Evolutionary conservation across 2,113 vertebrate species (phyloP), one percentile per base, ranked within the genome.

Genomic region (Pangasianodon gigas): DNA sequence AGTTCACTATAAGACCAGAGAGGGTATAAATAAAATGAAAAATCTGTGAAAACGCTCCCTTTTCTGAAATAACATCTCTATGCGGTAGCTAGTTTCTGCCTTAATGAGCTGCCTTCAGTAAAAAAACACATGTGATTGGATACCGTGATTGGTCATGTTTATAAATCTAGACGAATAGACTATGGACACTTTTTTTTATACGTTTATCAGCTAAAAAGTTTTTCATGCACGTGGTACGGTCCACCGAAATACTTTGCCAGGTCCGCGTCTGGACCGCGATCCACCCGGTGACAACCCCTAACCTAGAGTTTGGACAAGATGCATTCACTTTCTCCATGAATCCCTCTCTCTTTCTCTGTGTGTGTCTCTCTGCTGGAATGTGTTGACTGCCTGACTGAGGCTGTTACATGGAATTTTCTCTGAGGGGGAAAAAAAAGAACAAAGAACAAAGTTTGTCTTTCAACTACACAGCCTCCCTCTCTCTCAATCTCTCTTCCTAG

Each of bases 401-500:
- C 85, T 93, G 91, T 67, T 77, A 91, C 84, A 92, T 32, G 80
- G 84, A 88, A 88, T 90, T 74, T 93, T 92, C 92, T 92, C 92
- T 89, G 87, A 86, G 79, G 90, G 67, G 69, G 19, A 87, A 91
- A 90, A 92, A 92, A 92, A 84, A 93, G 94, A 93, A 94, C 91
- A 93, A 94, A 93, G 94, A 95, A 95, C 95, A 95, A 94, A 93
- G 93, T 93, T 94, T 94, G 95, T 93, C 94, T 95, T 93, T 92
- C 87, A 93, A 95, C 94, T 93, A 92, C 92, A 10, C 67, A 48
- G 62, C 37, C 88, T 10, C 56, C 56, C 83, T 46, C 75, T 80
- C 69, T 44, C 86, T 69, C 65, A 67, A 75, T 89, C 77, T 77
- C 75, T 62, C 56, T 83, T 37, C 52, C 80, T 21, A 83, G 80